A percentile compares a stretch with the other conserved stretches of the same genome.
These are phyloP conservation scores for Pipistrellus nathusii DNA, from an alignment of 2,797 vertebrate species.

Conservation along the genomic window DNA sequence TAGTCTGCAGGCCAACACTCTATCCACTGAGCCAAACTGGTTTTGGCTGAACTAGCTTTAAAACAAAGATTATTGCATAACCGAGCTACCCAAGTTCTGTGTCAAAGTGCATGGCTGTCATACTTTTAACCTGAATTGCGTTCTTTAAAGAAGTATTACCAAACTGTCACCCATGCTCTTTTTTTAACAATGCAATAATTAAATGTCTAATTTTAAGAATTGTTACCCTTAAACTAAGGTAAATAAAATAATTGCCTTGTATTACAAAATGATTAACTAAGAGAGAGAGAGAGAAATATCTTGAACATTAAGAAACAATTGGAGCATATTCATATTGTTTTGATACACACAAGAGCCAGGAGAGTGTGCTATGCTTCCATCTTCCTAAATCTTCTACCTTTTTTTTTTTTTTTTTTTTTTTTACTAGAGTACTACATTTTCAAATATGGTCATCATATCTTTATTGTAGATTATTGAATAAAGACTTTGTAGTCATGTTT, in stretches of 20 bases:
- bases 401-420: neutral
- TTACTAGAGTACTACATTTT: neutral
- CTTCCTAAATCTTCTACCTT: neutral
- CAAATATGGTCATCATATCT: neutral
- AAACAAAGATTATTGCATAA: neutral
- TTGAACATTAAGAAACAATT: neutral
- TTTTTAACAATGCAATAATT: neutral
- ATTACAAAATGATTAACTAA: neutral
- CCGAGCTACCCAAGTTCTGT: neutral
- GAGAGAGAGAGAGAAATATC: neutral
- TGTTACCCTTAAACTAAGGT: neutral
- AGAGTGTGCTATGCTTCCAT: constrained; percentile 70
- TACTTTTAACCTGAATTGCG: neutral
- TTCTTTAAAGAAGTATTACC: neutral
- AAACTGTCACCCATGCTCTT: neutral
- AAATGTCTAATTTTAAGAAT: neutral
- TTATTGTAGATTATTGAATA: neutral
- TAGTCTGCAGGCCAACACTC: no score
- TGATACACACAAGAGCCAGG: constrained; percentile 57
- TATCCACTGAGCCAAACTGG: no score
- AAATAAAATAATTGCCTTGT: neutral
- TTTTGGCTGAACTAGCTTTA: neutral
- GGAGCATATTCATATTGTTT: neutral
- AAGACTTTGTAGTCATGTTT: neutral
- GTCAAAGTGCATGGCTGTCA: neutral